Conservation (phyloP, 2,888 invertebrate genomes). For the Schizotus pectinicornis region DNA sequence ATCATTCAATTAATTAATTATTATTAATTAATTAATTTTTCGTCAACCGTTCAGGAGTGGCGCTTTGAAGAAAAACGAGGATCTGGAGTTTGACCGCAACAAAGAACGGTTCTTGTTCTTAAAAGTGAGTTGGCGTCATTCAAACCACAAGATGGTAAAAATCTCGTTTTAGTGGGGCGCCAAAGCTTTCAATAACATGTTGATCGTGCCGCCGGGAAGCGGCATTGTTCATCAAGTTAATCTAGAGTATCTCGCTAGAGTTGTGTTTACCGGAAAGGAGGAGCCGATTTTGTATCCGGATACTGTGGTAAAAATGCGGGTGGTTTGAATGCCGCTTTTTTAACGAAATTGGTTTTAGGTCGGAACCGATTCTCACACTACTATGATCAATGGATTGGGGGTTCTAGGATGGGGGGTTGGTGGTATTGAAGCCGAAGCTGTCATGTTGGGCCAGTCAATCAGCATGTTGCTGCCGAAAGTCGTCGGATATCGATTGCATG, state of each 20-base stretch:
- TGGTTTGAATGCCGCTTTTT: not conserved
- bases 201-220: slow-evolving; percentile 97
- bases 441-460: slow-evolving; percentile 97
- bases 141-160: not conserved
- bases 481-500: slow-evolving; percentile 89
- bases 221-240: slow-evolving; percentile 99
- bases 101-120: slow-evolving; percentile 94
- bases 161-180: slow-evolving; percentile 86
- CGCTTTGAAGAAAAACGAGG: slow-evolving; percentile 90
- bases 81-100: slow-evolving; percentile 94
- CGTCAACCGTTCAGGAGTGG: slow-evolving; percentile 70
- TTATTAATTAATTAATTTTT: no score
- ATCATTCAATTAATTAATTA: slow-evolving; percentile 9
- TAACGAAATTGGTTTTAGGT: slow-evolving; percentile 60
- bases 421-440: slow-evolving; percentile 98
- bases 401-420: slow-evolving; percentile 97
- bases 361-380: slow-evolving; percentile 98
- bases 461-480: slow-evolving; percentile 96
- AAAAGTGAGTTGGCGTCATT: slow-evolving; percentile 68
- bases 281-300: slow-evolving; percentile 71
- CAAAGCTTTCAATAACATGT: slow-evolving; percentile 92
- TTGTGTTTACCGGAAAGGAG: slow-evolving; percentile 78
- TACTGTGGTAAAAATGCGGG: slow-evolving; percentile 63
- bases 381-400: slow-evolving; percentile 98
- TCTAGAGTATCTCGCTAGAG: slow-evolving; percentile 89